Conservation (phyloP, 2,113 vertebrate genomes). For the Microtus pennsylvanicus region DNA sequence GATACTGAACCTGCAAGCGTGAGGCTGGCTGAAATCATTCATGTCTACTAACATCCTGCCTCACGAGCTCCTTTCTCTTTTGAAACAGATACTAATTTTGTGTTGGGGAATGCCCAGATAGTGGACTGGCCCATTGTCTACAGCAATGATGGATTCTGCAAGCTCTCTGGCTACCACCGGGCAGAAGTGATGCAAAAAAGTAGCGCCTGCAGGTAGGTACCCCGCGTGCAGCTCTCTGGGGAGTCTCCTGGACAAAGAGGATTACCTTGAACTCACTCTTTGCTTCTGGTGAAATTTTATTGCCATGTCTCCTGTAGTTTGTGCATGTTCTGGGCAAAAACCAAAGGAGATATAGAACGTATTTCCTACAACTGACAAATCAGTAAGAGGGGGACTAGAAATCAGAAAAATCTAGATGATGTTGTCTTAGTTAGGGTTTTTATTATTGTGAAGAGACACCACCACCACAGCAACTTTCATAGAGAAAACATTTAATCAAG, state of each 20-base stretch:
- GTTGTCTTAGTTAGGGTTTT: not conserved
- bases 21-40: not conserved
- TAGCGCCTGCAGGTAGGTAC: conserved; percentile 99
- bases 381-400: not conserved
- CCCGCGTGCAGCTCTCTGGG: rapidly evolving
- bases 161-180: conserved; percentile 96
- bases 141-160: conserved; percentile 99
- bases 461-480: not conserved
- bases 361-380: not conserved
- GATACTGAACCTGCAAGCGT: not conserved
- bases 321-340: not conserved
- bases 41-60: conserved; percentile 7
- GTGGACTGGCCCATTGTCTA: conserved; percentile 99
- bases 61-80: conserved; percentile 75
- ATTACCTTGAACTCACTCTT: not conserved
- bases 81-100: conserved; percentile 97
- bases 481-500: too few species aligned
- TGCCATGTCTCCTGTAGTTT: not conserved
- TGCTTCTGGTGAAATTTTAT: not conserved
- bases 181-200: conserved; percentile 99
- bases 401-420: not conserved
- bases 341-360: not conserved
- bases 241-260: not conserved
- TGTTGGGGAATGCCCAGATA: conserved; percentile 98
- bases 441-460: not conserved